Evolutionary conservation across 2,888 invertebrate genomes (phyloP).

Genomic region (Nomada fucata): DNA sequence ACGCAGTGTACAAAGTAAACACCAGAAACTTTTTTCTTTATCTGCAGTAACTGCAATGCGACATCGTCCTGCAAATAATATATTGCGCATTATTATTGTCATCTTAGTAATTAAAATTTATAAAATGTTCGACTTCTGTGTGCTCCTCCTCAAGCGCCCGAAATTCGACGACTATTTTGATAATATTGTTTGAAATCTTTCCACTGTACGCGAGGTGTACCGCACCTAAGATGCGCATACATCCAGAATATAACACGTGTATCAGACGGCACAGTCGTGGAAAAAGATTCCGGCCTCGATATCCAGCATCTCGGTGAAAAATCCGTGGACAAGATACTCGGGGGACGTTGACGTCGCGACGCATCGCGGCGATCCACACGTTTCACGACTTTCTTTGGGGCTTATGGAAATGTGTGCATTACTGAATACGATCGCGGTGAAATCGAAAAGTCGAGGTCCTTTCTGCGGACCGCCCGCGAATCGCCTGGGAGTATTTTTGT

Average conservation of each 20-base stretch:
- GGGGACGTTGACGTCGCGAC: conserved; percentile 25
- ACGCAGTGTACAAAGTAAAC: too few species aligned
- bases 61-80: too few species aligned
- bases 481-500: conserved; percentile 37
- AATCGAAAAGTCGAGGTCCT: conserved; percentile 48
- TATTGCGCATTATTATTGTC: too few species aligned
- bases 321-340: conserved; percentile 8
- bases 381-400: conserved; percentile 12
- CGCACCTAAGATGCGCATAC: not conserved
- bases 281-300: conserved; percentile 22
- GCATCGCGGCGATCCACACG: conserved; percentile 27
- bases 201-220: not conserved
- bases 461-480: conserved; percentile 16
- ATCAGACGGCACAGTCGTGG: not conserved
- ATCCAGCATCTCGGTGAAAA: conserved; percentile 15
- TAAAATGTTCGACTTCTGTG: too few species aligned
- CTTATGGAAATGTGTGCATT: conserved; percentile 49
- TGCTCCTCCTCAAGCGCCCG: too few species aligned
- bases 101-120: too few species aligned
- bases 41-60: too few species aligned
- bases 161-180: too few species aligned
- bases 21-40: too few species aligned
- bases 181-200: too few species aligned
- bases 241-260: conserved; percentile 3
- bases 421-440: conserved; percentile 22